Evolutionary conservation across 2,888 invertebrate species (phyloP).

Genomic region (Stenoptilia bipunctidactyla): DNA sequence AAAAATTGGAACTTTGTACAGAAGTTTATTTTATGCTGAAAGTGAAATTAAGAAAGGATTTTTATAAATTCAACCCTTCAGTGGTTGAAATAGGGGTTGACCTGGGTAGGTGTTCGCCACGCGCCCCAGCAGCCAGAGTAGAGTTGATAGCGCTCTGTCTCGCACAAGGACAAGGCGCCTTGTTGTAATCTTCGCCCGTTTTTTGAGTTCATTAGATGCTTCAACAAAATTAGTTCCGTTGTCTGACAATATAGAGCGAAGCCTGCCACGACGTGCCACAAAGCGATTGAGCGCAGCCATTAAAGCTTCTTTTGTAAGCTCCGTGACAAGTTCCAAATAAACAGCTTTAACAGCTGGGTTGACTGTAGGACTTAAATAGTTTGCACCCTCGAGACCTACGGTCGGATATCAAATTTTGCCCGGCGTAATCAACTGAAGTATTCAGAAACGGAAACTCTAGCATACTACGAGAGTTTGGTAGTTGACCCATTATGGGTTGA

Average conservation of each 20-base stretch:
- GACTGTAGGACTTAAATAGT: slow-evolving; percentile 12
- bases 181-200: no score
- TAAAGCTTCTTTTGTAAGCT: slow-evolving; percentile 15
- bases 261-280: slow-evolving; percentile 17
- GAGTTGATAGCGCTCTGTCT: no score
- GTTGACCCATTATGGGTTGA: neutral
- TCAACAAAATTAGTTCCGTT: slow-evolving; percentile 17
- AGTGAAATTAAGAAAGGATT: no score
- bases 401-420: slow-evolving; percentile 12
- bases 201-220: slow-evolving; percentile 13
- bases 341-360: slow-evolving; percentile 12
- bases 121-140: no score
- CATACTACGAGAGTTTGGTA: neutral
- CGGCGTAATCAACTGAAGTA: slow-evolving; percentile 13
- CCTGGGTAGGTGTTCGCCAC: no score
- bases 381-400: slow-evolving; percentile 10
- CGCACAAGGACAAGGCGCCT: no score
- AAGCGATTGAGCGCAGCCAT: slow-evolving; percentile 16
- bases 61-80: no score
- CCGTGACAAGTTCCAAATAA: slow-evolving; percentile 17
- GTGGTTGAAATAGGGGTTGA: no score
- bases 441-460: slow-evolving; percentile 10
- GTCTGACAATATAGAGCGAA: slow-evolving; percentile 14
- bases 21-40: no score
- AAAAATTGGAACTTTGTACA: no score